phyloP scores from a whole-genome alignment of 2,888 invertebrate genomes.

The Tanytarsus gracilentus region DNA sequence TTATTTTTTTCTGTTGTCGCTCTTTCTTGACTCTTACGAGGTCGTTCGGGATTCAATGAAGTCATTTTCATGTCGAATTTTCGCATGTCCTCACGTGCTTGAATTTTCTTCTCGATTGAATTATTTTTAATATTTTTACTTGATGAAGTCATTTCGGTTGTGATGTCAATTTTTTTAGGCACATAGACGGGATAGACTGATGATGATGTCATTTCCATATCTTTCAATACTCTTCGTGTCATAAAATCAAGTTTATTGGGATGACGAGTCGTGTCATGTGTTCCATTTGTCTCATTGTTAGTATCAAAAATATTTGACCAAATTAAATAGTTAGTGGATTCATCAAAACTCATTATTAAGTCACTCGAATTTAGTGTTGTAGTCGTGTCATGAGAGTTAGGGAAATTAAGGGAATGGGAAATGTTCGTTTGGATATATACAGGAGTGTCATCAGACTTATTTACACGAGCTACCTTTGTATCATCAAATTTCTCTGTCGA shows the following conservation, averaged over 20 bases:
- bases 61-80: too few species aligned
- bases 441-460: background rate
- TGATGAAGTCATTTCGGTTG: background rate
- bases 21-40: too few species aligned
- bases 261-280: background rate
- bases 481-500: slow-evolving; percentile 31
- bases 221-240: slow-evolving; percentile 10
- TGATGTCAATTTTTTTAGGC: background rate
- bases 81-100: too few species aligned
- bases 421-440: background rate
- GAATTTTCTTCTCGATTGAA: too few species aligned
- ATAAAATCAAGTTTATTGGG: slow-evolving; percentile 1
- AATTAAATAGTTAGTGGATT: background rate
- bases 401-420: background rate
- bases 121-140: too few species aligned
- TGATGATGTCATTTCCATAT: background rate
- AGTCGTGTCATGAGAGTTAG: background rate
- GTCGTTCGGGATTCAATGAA: too few species aligned
- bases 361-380: background rate
- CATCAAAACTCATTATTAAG: background rate
- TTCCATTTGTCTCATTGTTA: background rate
- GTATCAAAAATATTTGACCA: background rate
- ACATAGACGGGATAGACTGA: slow-evolving; percentile 22
- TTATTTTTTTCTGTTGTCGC: slow-evolving; percentile 47
- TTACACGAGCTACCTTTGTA: slow-evolving; percentile 11